phyloP scores from a whole-genome alignment of 2,888 invertebrate genomes.

The Troides helena region DNA sequence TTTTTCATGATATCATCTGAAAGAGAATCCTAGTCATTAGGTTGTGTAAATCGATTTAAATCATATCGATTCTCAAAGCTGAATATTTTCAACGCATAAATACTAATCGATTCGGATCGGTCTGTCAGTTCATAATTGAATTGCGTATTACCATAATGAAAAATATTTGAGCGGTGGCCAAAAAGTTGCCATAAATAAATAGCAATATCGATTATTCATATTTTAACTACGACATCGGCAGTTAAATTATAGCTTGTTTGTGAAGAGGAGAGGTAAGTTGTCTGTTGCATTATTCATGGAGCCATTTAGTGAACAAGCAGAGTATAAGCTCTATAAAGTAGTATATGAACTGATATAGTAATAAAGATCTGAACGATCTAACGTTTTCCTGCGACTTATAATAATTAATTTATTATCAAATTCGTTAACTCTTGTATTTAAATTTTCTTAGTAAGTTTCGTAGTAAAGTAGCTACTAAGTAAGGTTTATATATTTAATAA shows the following conservation, averaged over 20 bases:
- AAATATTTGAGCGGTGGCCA: constrained; percentile 60
- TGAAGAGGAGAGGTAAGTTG: background rate
- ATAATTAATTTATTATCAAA: too few relatives aligned
- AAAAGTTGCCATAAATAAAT: constrained; percentile 51
- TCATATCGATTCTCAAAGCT: background rate
- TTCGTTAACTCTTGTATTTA: too few relatives aligned
- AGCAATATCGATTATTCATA: constrained; percentile 56
- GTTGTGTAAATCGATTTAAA: constrained; percentile 4
- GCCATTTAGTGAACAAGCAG: background rate
- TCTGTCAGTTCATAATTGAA: constrained; percentile 43
- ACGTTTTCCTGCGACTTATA: too few relatives aligned
- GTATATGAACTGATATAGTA: too few relatives aligned
- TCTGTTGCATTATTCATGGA: background rate
- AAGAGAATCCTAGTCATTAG: background rate
- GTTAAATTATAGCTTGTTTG: constrained; percentile 12
- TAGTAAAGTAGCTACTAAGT: too few relatives aligned
- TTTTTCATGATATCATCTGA: background rate
- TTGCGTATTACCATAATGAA: constrained; percentile 54
- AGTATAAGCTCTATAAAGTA: background rate
- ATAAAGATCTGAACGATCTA: too few relatives aligned
- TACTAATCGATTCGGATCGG: constrained; percentile 34
- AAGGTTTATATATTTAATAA: too few relatives aligned
- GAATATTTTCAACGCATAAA: constrained; percentile 2
- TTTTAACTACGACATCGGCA: constrained; percentile 49
- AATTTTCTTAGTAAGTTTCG: too few relatives aligned